Evolutionary conservation across 1,140 invertebrate genomes (phyloP), one percentile per base, ranked within the genome.

Genomic region (Antheraea pernyi): DNA sequence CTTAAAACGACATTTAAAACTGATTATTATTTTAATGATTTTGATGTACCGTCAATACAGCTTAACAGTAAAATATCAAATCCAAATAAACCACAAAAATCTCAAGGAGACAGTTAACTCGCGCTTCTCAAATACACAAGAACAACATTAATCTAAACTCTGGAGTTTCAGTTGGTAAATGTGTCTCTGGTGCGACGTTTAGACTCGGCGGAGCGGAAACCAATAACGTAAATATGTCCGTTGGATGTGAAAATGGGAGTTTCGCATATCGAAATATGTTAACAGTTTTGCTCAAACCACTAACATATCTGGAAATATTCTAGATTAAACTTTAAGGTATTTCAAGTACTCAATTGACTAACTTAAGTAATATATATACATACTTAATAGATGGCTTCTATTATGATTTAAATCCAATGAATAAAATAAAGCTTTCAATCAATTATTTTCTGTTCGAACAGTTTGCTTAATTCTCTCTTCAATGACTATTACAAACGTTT

Each of bases 191-290:
- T 59, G 69, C 30, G 46, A 67, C 72, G 70, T 73, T 67, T 36
- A 37, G 30, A n/a, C 66, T 53, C 64, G 48, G 48, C 66, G n/a
- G 42, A 71, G 69, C 59, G 62, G 59, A 74, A 74, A 69, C 73
- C 73, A 71, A 74, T 74, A 69, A 69, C 69, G 69, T 74, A 74
- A 70, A 74, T 74, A 74, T 70, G 60, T 63, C 60, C 19, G 59
- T 48, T 11, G 61, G 61, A 63, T 63, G 30, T 63, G 30, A 8
- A 19, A 61, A 13, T 16, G 39, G 39, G 39, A 42, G 39, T 42
- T 42, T 30, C 11, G 22, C 39, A 42, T 11, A 11, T 11, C 39
- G 39, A n/a, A 42, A 53, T 53, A 53, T 53, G 46, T 53, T 53
- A 53, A 53, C 46, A 53, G 46, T 53, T 53, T 53, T n/a, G 16